Base-by-base conservation (phyloP, 2,113 vertebrate genomes). In the Ailuropoda melanoleuca region DNA sequence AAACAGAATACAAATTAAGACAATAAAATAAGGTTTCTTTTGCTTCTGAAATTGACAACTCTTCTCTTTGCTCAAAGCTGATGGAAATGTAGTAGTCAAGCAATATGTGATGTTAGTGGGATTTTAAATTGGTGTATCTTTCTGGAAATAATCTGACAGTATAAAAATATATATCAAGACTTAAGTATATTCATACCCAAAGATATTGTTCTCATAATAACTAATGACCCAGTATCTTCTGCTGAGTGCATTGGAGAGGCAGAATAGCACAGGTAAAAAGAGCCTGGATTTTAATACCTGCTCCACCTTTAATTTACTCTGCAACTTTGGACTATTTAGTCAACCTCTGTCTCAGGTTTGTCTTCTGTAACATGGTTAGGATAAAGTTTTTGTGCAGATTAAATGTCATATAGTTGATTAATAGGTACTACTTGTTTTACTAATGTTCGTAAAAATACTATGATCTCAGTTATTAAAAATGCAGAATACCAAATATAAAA, bases 91-190 rank as follows among this genome's bases (percentile, higher is more conserved):
- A 58, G 8, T 96, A 39, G 50, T 75, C 15, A 94, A 72, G 6
- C 12, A 66, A 1, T 75, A 50, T 53, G 7, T 43, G 23, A 66
- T 93, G 56, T 56, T 81, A 29, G 18, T 18, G 15, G 72, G 2
- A 12, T 90, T 93, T 81, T 75, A 90, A 90, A 82, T 68, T 86
- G 48, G 56, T 66, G 7, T 62, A 53, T 86, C 48, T 66, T 68
- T 80, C 72, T 95, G 81, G 43, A 96, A 97, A 62, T 95, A 92
- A 84, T 95, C 8, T 56, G 68, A 31, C 24, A 46, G 9, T 82
- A 50, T 66, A 46, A 58, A 70, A 64, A 21, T 60, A n/a, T 29
- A 6, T 53, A 17, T 83, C 12, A 60, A 62, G 7, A 11, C 39
- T 88, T 70, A 60, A 93, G 75, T 87, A 62, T 95, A 29, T 48